phyloP scores from a whole-genome alignment of 1,140 invertebrate genomes.

The Centruroides vittatus region DNA sequence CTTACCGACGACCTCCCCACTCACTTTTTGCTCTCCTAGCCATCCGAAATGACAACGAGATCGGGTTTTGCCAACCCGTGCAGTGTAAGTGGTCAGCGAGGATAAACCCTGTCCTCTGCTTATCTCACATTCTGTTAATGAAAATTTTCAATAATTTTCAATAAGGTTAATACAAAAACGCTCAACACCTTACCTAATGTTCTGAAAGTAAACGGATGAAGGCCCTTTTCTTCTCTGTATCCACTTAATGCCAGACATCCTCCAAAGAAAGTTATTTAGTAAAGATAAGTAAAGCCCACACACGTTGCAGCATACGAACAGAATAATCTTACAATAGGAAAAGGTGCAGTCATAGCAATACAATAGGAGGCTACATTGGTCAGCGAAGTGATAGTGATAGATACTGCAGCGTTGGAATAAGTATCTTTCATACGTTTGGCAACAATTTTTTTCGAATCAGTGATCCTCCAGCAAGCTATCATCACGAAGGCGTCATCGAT shows the following conservation, averaged over 20 bases:
- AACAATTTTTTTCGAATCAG: constrained; percentile 58
- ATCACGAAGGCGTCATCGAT: constrained; percentile 96
- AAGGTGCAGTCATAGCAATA: constrained; percentile 86
- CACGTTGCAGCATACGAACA: constrained; percentile 89
- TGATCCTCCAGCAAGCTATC: constrained; percentile 79
- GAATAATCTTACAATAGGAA: constrained; percentile 87
- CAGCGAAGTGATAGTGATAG: constrained; percentile 92
- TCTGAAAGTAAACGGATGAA: constrained; percentile 41
- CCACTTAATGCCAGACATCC: constrained; percentile 79
- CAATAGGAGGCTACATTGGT: constrained; percentile 93
- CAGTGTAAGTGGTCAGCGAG: too few relatives aligned
- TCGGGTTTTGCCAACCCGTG: too few relatives aligned
- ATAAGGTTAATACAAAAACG: too few relatives aligned
- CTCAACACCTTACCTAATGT: too few relatives aligned
- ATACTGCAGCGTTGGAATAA: constrained; percentile 88
- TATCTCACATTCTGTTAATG: too few relatives aligned
- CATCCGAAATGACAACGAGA: too few relatives aligned
- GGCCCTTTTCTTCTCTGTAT: constrained; percentile 65
- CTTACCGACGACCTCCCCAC: too few relatives aligned
- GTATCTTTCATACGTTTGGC: constrained; percentile 71
- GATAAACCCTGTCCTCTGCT: too few relatives aligned
- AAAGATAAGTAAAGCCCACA: constrained; percentile 80
- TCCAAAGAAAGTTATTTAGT: constrained; percentile 87
- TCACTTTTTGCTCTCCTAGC: too few relatives aligned
- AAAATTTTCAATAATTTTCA: too few relatives aligned